These are phyloP conservation scores for Eurypyga helias DNA, from an alignment of 2,113 vertebrate species.

Conservation along the genomic window DNA sequence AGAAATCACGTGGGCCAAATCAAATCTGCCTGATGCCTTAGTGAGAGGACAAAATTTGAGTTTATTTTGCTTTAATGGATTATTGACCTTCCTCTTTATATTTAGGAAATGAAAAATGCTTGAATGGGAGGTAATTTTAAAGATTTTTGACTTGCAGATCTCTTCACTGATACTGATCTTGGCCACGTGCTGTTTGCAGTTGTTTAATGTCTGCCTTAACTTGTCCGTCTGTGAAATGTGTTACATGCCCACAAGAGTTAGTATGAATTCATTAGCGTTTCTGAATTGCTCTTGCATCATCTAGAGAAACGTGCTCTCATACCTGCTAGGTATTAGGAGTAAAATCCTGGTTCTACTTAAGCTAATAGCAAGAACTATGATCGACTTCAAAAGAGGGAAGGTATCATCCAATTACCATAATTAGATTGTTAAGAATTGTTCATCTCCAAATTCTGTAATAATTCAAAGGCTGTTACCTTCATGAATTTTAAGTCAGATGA, in stretches of 20 bases:
- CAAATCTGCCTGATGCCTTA: background rate
- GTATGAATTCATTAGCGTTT: background rate
- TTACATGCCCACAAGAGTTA: background rate
- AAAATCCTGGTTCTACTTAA: background rate
- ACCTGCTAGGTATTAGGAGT: background rate
- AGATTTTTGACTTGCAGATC: background rate
- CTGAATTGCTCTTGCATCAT: slow-evolving; percentile 21
- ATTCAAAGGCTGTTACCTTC: slow-evolving; percentile 24
- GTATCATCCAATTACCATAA: slow-evolving; percentile 42
- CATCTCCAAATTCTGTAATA: slow-evolving; percentile 9
- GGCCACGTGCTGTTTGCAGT: background rate
- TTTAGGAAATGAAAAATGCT: background rate
- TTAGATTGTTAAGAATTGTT: slow-evolving; percentile 54
- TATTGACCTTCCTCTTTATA: background rate
- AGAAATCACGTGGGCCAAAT: background rate
- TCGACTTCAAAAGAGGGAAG: slow-evolving; percentile 8
- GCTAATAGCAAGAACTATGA: slow-evolving; percentile 20
- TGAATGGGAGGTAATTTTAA: background rate
- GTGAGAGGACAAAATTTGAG: background rate
- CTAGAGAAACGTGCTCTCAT: background rate
- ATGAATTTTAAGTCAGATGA: slow-evolving; percentile 37
- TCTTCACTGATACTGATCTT: background rate
- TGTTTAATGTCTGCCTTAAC: slow-evolving; percentile 17
- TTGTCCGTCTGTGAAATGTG: slow-evolving; percentile 24
- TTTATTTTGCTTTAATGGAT: slow-evolving; percentile 1